Percentiles rank a stretch among this genome's conserved stretches.
Conservation (phyloP, 2,888 invertebrate species). For the Brenthis daphne region DNA sequence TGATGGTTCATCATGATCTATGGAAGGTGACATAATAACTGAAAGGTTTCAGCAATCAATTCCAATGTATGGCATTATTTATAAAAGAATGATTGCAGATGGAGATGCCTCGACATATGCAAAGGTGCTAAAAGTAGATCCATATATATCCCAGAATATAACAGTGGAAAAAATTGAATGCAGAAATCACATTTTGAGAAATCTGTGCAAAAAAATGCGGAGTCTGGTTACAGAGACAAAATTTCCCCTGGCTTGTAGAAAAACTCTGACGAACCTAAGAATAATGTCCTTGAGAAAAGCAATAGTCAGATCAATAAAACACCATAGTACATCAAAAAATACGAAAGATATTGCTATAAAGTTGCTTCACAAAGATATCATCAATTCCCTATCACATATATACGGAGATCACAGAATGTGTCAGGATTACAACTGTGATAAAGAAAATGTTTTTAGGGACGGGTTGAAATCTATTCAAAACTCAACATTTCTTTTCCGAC, state of each 20-base stretch:
- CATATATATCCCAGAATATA: conserved; percentile 26
- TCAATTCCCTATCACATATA: conserved; percentile 15
- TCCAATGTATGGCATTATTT: conserved; percentile 31
- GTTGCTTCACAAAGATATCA: conserved; percentile 13
- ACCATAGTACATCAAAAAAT: not conserved
- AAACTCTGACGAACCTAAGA: conserved; percentile 26
- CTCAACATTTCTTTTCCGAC: conserved; percentile 26
- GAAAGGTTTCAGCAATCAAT: conserved; percentile 39
- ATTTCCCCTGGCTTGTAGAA: conserved; percentile 26
- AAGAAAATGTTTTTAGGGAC: conserved; percentile 13
- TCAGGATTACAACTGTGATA: conserved; percentile 21
- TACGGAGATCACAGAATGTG: conserved; percentile 27
- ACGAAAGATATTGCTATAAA: conserved; percentile 7
- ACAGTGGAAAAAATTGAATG: conserved; percentile 43
- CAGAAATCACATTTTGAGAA: conserved; percentile 38
- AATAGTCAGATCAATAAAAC: not conserved
- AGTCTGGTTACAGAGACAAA: conserved; percentile 34
- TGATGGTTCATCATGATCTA: conserved; percentile 31
- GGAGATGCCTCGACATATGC: conserved; percentile 33
- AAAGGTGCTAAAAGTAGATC: conserved; percentile 33
- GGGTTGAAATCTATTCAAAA: conserved; percentile 24
- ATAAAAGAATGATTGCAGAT: conserved; percentile 16
- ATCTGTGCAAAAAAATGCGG: conserved; percentile 8
- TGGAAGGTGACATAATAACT: conserved; percentile 33
- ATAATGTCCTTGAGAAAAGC: conserved; percentile 10